Evolutionary conservation across 2,888 invertebrate species (phyloP), one percentile per base, ranked within the genome.

Genomic region (Rhogogaster chlorosoma): DNA sequence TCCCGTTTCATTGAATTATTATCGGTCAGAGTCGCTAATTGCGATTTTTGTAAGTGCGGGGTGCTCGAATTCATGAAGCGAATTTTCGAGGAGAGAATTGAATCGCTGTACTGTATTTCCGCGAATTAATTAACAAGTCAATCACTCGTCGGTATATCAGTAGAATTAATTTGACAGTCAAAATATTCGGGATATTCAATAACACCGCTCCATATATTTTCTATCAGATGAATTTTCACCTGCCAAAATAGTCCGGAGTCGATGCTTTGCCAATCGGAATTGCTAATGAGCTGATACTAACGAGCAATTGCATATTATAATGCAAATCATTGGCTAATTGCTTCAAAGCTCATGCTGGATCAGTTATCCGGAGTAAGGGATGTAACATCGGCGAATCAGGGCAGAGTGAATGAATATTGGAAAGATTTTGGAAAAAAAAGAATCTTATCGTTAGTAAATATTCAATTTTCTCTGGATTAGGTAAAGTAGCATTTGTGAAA

Each of bases 401-500:
- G 61, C 12, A 22, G 9, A 10, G 12, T 2, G 61, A 61, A 61
- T 26, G 61, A 61, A 61, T 61, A 61, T 26, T 26, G 22, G 22
- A 61, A 26, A 9, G 0, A 61, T 61, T 10, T 61, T 22, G 9
- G 22, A 57, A n/a, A 3, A 57, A 26, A 57, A 61, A 26, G 26
- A 61, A 26, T 0, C n/a, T n/a, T n/a, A n/a, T n/a, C n/a, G n/a
- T 26, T 1, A 22, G 22, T 61, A 61, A 26, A 26, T 26, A 61
- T 61, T 61, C 26, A 22, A 61, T 61, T 61, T 61, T n/a, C 12
- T 61, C 26, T 9, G 10, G 22, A 61, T 61, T 61, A 61, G 22
- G 61, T 61, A 61, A 61, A 61, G 61, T 26, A 61, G 61, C 61
- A 26, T 26, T 61, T 61, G 26, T 61, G 61, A 61, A 61, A 61